Conservation (phyloP, 2,888 invertebrate genomes). For the Oconnorella tubifera region DNA sequence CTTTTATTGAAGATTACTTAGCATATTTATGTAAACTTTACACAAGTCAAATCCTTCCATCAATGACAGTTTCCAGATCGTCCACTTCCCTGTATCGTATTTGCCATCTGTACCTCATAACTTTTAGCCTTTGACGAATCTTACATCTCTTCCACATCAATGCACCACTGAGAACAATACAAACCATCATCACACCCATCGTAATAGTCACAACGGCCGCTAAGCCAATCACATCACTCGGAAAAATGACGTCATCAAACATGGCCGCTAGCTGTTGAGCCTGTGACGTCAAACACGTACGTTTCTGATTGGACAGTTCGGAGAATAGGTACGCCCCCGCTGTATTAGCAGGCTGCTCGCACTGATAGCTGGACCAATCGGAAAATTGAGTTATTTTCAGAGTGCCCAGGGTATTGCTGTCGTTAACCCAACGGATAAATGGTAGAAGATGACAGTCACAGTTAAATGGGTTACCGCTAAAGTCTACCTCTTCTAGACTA, state of each 20-base stretch:
- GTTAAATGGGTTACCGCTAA: conserved; percentile 33
- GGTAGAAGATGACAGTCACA: conserved; percentile 31
- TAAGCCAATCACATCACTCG: not conserved
- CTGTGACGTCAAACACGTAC: conserved; percentile 14
- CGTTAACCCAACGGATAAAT: conserved; percentile 35
- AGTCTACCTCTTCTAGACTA: conserved; percentile 34
- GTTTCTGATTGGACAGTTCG: conserved; percentile 15
- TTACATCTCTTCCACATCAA: conserved; percentile 21
- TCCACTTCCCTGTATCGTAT: conserved; percentile 38
- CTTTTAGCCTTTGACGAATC: conserved; percentile 30
- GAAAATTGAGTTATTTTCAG: conserved; percentile 12
- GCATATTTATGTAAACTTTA: not conserved
- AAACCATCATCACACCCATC: conserved; percentile 13
- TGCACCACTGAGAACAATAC: conserved; percentile 15
- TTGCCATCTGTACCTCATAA: conserved; percentile 36
- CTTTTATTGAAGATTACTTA: not conserved
- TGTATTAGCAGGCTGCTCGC: conserved; percentile 20
- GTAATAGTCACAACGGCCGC: conserved; percentile 12
- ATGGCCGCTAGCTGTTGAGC: not conserved
- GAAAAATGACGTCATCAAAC: not conserved
- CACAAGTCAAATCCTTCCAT: conserved; percentile 15
- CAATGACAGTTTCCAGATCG: conserved; percentile 28
- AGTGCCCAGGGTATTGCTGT: conserved; percentile 25
- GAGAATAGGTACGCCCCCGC: conserved; percentile 22
- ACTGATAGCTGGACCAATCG: conserved; percentile 18